phyloP scores from a whole-genome alignment of 1,140 invertebrate species.

The Ooceraea biroi region DNA sequence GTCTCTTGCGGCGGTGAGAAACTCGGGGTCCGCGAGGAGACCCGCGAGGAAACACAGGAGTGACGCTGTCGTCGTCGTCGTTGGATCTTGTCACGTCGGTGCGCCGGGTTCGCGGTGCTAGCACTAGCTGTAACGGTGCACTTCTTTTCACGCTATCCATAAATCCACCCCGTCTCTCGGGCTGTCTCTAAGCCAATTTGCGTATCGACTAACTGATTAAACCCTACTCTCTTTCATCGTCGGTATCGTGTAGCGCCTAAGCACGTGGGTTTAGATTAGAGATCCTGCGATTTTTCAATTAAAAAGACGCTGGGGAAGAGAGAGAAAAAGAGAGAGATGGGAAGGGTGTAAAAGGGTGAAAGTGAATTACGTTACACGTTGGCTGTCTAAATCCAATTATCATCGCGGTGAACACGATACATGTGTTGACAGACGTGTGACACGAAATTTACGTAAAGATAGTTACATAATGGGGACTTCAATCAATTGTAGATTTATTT shows the following conservation, averaged over 20 bases:
- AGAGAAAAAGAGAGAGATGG: neutral
- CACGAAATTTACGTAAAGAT: neutral
- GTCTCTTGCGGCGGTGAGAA: slow-evolving; percentile 16
- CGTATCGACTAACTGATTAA: slow-evolving; percentile 87
- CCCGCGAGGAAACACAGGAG: slow-evolving; percentile 27
- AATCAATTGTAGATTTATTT: neutral
- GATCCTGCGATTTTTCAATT: slow-evolving; percentile 28
- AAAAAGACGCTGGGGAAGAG: neutral
- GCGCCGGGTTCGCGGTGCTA: slow-evolving; percentile 62
- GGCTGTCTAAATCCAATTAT: neutral
- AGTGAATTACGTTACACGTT: neutral
- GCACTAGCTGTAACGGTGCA: slow-evolving; percentile 73
- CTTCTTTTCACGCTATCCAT: slow-evolving; percentile 71
- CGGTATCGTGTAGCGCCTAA: slow-evolving; percentile 34
- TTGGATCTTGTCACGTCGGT: slow-evolving; percentile 47
- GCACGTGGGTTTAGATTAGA: slow-evolving; percentile 24
- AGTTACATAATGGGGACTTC: neutral
- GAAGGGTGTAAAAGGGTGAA: neutral
- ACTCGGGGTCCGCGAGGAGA: slow-evolving; percentile 27
- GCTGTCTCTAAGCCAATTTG: slow-evolving; percentile 86
- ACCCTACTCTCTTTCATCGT: slow-evolving; percentile 82
- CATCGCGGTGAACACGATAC: neutral
- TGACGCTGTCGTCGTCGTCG: slow-evolving; percentile 8
- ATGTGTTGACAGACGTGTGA: neutral
- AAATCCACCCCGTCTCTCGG: slow-evolving; percentile 78